These are phyloP conservation scores for Gymnosoma rotundatum DNA, from an alignment of 2,888 invertebrate species.

Conservation along the genomic window DNA sequence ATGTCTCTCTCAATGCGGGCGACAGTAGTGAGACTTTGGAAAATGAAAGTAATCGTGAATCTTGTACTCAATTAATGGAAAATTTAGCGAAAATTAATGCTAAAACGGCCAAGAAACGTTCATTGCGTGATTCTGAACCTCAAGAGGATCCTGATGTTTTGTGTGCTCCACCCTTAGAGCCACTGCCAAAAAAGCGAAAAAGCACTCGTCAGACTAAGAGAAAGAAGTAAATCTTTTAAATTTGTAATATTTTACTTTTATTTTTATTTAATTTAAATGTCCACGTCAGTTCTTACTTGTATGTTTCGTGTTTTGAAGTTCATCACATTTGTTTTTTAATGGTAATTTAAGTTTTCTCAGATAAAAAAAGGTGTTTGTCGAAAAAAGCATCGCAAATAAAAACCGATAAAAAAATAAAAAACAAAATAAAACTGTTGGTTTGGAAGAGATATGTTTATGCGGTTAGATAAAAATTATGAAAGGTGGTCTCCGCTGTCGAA, in stretches of 20 bases:
- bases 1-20: constrained; percentile 49
- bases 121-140: constrained; percentile 69
- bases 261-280: not conserved
- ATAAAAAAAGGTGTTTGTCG: too few relatives aligned
- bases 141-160: constrained; percentile 64
- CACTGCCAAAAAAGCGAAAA: constrained; percentile 70
- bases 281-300: not conserved
- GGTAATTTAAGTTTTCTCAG: too few relatives aligned
- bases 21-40: constrained; percentile 71
- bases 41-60: constrained; percentile 73
- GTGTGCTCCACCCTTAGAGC: constrained; percentile 63
- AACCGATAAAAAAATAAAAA: too few relatives aligned
- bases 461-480: too few relatives aligned
- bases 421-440: too few relatives aligned
- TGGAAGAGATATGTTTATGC: too few relatives aligned
- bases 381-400: too few relatives aligned
- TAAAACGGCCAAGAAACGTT: constrained; percentile 74
- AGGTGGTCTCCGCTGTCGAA: too few relatives aligned
- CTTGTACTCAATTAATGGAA: constrained; percentile 74
- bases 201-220: constrained; percentile 61
- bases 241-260: not conserved
- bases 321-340: not conserved
- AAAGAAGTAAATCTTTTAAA: constrained; percentile 41
- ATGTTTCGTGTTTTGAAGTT: not conserved
- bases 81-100: constrained; percentile 76